Percentiles rank a stretch among this genome's conserved stretches.
These are phyloP conservation scores for Hippocampus barbouri DNA, from an alignment of 2,113 vertebrate species.

Conservation along the genomic window DNA sequence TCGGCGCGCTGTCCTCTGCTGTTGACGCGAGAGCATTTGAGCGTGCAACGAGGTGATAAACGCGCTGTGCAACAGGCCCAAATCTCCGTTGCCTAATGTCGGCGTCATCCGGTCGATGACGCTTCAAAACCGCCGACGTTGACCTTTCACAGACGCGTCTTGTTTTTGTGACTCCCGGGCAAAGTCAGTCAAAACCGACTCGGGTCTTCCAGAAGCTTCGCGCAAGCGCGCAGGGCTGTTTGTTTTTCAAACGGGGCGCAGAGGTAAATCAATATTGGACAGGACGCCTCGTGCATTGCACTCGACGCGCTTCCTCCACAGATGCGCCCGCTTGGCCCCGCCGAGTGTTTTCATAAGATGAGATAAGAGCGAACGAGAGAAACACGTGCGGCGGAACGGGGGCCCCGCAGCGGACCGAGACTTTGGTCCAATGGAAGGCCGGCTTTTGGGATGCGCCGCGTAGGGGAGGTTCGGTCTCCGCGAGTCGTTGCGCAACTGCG, in stretches of 20 bases:
- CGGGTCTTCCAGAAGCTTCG: too few species aligned
- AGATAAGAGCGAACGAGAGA: not conserved
- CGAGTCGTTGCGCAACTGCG: slow-evolving; percentile 54
- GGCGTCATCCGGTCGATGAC: too few species aligned
- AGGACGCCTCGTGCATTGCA: not conserved
- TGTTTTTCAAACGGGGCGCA: not conserved
- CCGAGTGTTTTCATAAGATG: slow-evolving; percentile 25
- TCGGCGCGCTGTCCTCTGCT: too few species aligned
- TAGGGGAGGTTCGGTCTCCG: slow-evolving; percentile 28
- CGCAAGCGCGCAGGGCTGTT: not conserved
- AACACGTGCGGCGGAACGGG: slow-evolving; percentile 7
- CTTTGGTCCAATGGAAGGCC: slow-evolving; percentile 52
- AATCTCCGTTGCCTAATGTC: too few species aligned
- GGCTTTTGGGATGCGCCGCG: slow-evolving; percentile 34
- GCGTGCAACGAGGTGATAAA: too few species aligned
- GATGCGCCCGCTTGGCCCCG: slow-evolving; percentile 18
- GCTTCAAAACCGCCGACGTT: too few species aligned
- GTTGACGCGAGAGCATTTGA: too few species aligned
- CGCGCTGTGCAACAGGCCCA: too few species aligned
- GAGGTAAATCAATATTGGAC: not conserved
- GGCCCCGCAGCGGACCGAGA: slow-evolving; percentile 31
- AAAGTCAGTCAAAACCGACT: not conserved
- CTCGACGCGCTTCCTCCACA: slow-evolving; percentile 15
- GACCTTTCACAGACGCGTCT: too few species aligned
- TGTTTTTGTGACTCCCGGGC: too few species aligned